Percentiles rank a stretch among this genome's conserved stretches.
Evolutionary conservation across 1,140 invertebrate species (phyloP).

Genomic region (Drosophila subobscura): DNA sequence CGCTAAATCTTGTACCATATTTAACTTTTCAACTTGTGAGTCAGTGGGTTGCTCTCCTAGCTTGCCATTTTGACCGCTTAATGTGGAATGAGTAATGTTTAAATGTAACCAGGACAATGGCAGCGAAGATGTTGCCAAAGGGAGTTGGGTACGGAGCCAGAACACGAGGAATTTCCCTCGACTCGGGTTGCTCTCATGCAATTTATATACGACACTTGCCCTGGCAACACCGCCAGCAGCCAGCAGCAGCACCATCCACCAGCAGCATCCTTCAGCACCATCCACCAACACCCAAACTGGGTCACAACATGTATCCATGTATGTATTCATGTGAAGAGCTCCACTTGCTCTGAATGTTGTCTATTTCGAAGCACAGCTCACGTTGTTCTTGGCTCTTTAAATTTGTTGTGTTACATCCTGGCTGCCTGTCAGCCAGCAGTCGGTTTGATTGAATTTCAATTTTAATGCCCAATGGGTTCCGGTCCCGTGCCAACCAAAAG

Average conservation of each 20-base stretch:
- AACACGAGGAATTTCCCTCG: constrained; percentile 1
- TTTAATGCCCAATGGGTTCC: constrained; percentile 23
- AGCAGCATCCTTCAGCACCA: not conserved
- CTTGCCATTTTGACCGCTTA: constrained; percentile 70
- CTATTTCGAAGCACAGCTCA: not conserved
- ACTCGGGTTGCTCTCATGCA: constrained; percentile 41
- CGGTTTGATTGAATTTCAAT: constrained; percentile 53
- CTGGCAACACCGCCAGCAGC: not conserved
- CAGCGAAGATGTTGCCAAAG: constrained; percentile 44
- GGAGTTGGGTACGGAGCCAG: constrained; percentile 28
- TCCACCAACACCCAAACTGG: constrained; percentile 48
- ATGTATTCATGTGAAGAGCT: constrained; percentile 42
- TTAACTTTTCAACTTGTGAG: constrained; percentile 52
- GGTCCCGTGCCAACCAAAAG: constrained; percentile 18
- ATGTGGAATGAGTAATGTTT: constrained; percentile 77
- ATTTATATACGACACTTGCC: constrained; percentile 75
- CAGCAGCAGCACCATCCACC: no score
- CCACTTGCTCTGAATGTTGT: constrained; percentile 28
- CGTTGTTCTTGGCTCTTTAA: constrained; percentile 27
- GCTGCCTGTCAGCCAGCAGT: not conserved
- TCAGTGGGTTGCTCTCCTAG: not conserved
- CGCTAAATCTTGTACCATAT: not conserved
- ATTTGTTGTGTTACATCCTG: constrained; percentile 30
- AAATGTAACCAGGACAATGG: constrained; percentile 80
- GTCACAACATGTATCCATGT: constrained; percentile 47